Percentiles rank a stretch among this genome's conserved stretches.
phyloP scores from a whole-genome alignment of 2,113 vertebrate genomes.

The Callithrix jacchus region DNA sequence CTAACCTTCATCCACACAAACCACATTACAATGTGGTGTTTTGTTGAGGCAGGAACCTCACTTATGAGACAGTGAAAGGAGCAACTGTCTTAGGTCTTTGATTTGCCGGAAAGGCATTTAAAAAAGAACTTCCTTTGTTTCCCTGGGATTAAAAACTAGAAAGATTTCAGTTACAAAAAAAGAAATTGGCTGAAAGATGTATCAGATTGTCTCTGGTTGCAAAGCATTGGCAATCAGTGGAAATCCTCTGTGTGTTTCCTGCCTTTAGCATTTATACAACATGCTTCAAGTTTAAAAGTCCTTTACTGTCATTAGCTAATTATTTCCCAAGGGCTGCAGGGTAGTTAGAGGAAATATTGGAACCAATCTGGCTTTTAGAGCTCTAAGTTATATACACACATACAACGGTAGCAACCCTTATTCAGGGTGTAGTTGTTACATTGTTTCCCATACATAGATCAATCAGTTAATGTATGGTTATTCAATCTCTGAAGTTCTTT shows the following conservation, averaged over 20 bases:
- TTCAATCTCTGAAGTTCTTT: neutral
- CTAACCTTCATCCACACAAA: neutral
- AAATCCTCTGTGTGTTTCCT: constrained; percentile 61
- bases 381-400: neutral
- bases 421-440: neutral
- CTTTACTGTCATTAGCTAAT: constrained; percentile 70
- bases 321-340: constrained; percentile 58
- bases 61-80: neutral
- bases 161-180: constrained; percentile 52
- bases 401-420: neutral
- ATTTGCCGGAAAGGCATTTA: constrained; percentile 19
- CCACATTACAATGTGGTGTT: neutral
- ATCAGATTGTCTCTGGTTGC: constrained; percentile 20
- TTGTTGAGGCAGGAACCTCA: constrained; percentile 2
- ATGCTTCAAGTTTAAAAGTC: constrained; percentile 60
- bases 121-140: constrained; percentile 25
- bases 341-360: constrained; percentile 21
- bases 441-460: neutral
- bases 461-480: neutral
- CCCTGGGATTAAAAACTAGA: constrained; percentile 34
- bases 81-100: constrained; percentile 21
- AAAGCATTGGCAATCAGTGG: constrained; percentile 21
- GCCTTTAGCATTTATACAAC: constrained; percentile 59
- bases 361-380: constrained; percentile 29
- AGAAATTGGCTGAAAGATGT: constrained; percentile 24